A percentile compares a stretch with the other conserved stretches of the same genome.
Conservation (phyloP, 2,797 vertebrate genomes). For the Garrulus glandarius region DNA sequence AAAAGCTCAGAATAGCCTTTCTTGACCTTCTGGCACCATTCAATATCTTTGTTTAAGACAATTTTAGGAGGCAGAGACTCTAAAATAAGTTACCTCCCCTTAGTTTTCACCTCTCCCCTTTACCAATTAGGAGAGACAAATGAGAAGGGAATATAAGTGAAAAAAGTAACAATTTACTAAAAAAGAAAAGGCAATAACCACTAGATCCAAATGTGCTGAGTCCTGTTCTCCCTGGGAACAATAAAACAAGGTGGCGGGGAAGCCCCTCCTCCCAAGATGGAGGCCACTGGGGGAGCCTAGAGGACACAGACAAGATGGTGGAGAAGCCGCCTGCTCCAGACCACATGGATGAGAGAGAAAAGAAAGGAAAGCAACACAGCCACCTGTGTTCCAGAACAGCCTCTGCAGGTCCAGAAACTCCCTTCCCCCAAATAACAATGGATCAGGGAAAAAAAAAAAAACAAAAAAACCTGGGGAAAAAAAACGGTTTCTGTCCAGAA, state of each 20-base stretch:
- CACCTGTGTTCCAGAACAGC: background rate
- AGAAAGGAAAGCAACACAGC: background rate
- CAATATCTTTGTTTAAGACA: background rate
- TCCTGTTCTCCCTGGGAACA: accelerated
- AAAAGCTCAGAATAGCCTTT: background rate
- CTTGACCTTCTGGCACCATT: background rate
- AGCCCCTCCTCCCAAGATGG: too few relatives aligned
- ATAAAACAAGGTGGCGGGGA: background rate
- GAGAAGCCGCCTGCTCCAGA: background rate
- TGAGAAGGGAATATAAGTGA: accelerated
- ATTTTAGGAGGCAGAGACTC: background rate
- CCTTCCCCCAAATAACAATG: background rate
- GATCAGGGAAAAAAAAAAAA: accelerated
- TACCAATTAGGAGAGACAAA: background rate
- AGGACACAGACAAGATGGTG: background rate
- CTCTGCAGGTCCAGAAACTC: background rate
- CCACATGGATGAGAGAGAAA: background rate
- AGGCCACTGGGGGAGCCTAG: background rate
- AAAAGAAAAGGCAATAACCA: background rate
- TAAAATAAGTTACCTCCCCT: background rate
- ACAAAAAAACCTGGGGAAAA: background rate
- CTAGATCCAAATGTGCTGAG: too few relatives aligned
- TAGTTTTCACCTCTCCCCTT: background rate
- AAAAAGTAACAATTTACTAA: background rate
- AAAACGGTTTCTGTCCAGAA: background rate